Evolutionary conservation across 2,888 invertebrate species (phyloP), one percentile per base, ranked within the genome.

Genomic region (Calameuta filiformis): DNA sequence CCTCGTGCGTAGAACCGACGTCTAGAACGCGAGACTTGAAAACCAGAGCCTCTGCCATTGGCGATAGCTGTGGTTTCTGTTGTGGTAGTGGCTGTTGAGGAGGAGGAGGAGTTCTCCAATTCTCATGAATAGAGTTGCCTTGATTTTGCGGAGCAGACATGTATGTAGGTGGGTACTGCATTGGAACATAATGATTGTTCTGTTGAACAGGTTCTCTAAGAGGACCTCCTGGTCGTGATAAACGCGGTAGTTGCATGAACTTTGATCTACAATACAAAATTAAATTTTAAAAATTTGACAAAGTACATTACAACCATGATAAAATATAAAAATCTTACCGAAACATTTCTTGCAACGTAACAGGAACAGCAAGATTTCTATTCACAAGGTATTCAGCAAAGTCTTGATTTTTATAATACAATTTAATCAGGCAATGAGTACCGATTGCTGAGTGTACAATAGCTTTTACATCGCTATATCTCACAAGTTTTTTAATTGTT

Each of bases 1-100:
- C 95, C 84, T 94, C 93, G 85, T 96, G 95, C 81, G 93, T 93
- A 0, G 93, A 93, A 76, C 93, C 93, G 3, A 93, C 91, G 35
- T 93, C 93, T 40, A 95, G 84, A 30, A 89, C 84, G 30, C 89
- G 85, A 0, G 88, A 86, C 74, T 88, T 88, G 71, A 90, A 93
- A 90, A 81, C 92, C 89, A 73, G 83, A 3, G 82, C 73, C 12
- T 79, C 78, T 12, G 69, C 74, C 73, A 56, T 33, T 15, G 81
- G 35, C 31, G 77, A 37, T 31, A 23, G 15, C 89, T 80, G 56
- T 4, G 75, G 12, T 4, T 30, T 35, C 6, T 12, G 15, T 35
- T 76, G 30, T 31, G 31, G 15, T 31, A 35, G 31, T 0, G 4
- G 1, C 35, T 74, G 71, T 68, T 75, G 75, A 12, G 30, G 34